Base-by-base conservation (phyloP, 2,797 vertebrate species). In the Nasua narica region DNA sequence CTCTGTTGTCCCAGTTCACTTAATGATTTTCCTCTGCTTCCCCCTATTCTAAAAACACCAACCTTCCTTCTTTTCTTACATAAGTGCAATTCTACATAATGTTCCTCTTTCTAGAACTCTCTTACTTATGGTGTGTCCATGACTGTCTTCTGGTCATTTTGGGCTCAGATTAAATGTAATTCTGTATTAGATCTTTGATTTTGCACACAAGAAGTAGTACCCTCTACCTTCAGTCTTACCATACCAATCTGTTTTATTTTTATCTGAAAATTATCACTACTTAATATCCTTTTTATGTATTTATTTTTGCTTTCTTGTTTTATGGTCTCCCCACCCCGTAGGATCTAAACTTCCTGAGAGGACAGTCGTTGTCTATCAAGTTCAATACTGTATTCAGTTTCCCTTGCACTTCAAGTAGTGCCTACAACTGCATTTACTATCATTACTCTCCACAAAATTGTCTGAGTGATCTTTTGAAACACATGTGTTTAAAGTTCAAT, bases 281-380 rank as follows among this genome's bases (percentile, higher is more conserved):
- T 1, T 70, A 43, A 7, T 13, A 62, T 43, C 1, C 2, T 79
- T 81, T 84, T 13, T 14, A 46, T 32, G 1, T 65, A 21, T 67
- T 52, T 48, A 37, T 48, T 37, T 85, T 82, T 48, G 1, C 60
- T 65, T 56, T 50, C 21, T 81, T 50, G 40, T 27, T 67, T 7
- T 21, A 10, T 32, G 7, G 4, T 1, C 18, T 1, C 15, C 7
- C 7, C 9, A 5, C 6, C 25, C 9, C 37, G 9, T 37, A 40
- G 48, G 72, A 9, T 40, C 9, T n/a, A 46, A 90, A 37, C 3
- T 21, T 16, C 9, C 7, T 60, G 14, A 40, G 72, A 43, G 3
- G 19, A 40, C 16, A 6, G 2, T 43, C 40, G 29, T n/a, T 78
- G 35, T 46, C 7, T 62, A 19, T 25, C 3, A n/a, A 37, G 3